Conservation (phyloP, 2,888 invertebrate genomes). For the Mactromeris polynyma region DNA sequence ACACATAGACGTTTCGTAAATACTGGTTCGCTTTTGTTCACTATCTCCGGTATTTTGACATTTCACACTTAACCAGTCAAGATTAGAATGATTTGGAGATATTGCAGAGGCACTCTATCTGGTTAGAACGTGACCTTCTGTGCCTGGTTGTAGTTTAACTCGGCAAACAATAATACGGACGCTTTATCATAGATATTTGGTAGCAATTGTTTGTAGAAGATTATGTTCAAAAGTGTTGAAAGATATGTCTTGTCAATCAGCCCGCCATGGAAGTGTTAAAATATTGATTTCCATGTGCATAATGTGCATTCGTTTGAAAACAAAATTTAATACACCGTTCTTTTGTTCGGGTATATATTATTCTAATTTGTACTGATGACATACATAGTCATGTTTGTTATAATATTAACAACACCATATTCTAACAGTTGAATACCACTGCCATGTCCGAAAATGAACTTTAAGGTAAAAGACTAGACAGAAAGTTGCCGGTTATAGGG, state of each 20-base stretch:
- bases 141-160: not conserved
- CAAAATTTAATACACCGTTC: too few species aligned
- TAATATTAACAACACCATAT: too few species aligned
- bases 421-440: too few species aligned
- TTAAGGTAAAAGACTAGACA: too few species aligned
- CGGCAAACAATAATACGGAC: not conserved
- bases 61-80: conserved; percentile 61
- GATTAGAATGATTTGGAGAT: conserved; percentile 48
- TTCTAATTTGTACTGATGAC: too few species aligned
- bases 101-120: conserved; percentile 39
- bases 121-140: conserved; percentile 32
- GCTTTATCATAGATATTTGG: not conserved
- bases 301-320: too few species aligned
- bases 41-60: conserved; percentile 54
- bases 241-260: conserved; percentile 1
- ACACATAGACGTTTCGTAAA: conserved; percentile 35
- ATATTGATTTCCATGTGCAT: not conserved
- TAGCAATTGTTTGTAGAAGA: not conserved
- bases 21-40: conserved; percentile 56
- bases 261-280: not conserved
- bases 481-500: too few species aligned
- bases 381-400: too few species aligned
- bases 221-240: conserved; percentile 45
- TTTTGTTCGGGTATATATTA: too few species aligned
- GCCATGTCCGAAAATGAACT: too few species aligned